Evolutionary conservation across 2,113 vertebrate species (phyloP).

Genomic region (Dicentrarchus labrax): DNA sequence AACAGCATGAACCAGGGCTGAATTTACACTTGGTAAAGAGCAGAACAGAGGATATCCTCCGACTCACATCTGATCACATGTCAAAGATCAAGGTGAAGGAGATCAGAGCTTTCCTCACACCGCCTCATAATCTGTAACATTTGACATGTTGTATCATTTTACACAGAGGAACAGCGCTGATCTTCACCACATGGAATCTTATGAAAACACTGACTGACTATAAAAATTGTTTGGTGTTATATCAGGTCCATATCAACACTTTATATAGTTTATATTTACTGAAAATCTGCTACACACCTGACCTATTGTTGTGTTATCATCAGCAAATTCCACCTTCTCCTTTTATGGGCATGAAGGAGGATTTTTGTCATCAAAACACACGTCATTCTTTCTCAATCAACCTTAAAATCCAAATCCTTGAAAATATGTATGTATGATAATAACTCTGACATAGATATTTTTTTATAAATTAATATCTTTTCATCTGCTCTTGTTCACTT

Average conservation of each 20-base stretch:
- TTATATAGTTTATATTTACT: not conserved
- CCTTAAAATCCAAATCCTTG: not conserved
- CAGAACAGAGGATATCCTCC: constrained; percentile 48
- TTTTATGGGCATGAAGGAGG: not conserved
- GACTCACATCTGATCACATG: constrained; percentile 45
- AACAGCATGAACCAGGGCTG: constrained; percentile 23
- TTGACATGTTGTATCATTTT: constrained; percentile 60
- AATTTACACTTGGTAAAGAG: constrained; percentile 44
- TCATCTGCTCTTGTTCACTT: not conserved
- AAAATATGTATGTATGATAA: not conserved
- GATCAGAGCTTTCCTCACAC: constrained; percentile 49
- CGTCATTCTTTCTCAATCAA: not conserved
- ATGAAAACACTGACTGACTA: not conserved
- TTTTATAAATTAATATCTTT: not conserved
- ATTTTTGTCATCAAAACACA: constrained; percentile 4
- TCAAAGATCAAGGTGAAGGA: constrained; percentile 62
- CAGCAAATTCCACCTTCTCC: not conserved
- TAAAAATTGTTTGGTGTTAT: not conserved
- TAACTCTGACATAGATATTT: not conserved
- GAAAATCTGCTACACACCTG: constrained; percentile 23
- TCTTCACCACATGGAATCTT: constrained; percentile 37
- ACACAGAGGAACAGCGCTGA: constrained; percentile 41
- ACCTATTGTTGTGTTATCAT: not conserved
- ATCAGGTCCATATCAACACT: not conserved
- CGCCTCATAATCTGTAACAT: constrained; percentile 13